These are phyloP conservation scores for Palythoa heliodiscus DNA, from an alignment of 92 coral and sea anemone species.

Conservation along the genomic window DNA sequence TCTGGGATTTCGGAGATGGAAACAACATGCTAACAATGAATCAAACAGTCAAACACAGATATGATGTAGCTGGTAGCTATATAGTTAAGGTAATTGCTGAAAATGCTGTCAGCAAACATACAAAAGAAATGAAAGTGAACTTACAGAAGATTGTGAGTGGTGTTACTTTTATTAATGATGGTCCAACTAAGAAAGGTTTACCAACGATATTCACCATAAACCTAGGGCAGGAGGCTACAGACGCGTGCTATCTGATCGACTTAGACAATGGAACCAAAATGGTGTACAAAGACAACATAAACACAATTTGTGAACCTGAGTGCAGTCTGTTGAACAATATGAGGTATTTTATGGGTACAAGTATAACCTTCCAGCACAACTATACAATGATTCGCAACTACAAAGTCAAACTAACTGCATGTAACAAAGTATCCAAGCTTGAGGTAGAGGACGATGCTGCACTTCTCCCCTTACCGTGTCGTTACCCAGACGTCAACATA, in stretches of 20 bases:
- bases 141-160: constrained; percentile 54
- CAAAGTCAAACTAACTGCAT: constrained; percentile 46
- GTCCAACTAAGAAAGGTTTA: constrained; percentile 49
- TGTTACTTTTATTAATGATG: constrained; percentile 50
- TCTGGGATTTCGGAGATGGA: constrained; percentile 73
- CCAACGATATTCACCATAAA: constrained; percentile 49
- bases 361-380: constrained; percentile 32
- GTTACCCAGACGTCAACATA: constrained; percentile 73
- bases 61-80: constrained; percentile 41
- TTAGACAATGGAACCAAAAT: constrained; percentile 62
- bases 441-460: constrained; percentile 41
- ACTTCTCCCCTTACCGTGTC: constrained; percentile 66
- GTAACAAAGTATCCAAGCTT: constrained; percentile 63
- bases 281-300: constrained; percentile 45
- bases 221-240: constrained; percentile 63
- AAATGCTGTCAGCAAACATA: constrained; percentile 62
- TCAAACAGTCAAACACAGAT: constrained; percentile 56
- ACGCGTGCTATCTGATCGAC: constrained; percentile 60
- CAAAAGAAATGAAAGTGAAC: neutral
- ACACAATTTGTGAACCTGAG: constrained; percentile 46
- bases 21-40: constrained; percentile 26
- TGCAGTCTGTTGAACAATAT: constrained; percentile 29
- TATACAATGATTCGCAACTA: constrained; percentile 46
- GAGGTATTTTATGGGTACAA: constrained; percentile 19
- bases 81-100: constrained; percentile 28